Percentiles rank a stretch among this genome's conserved stretches.
Evolutionary conservation across 2,113 vertebrate species (phyloP).

Genomic region (Eretmodus cyanostictus): DNA sequence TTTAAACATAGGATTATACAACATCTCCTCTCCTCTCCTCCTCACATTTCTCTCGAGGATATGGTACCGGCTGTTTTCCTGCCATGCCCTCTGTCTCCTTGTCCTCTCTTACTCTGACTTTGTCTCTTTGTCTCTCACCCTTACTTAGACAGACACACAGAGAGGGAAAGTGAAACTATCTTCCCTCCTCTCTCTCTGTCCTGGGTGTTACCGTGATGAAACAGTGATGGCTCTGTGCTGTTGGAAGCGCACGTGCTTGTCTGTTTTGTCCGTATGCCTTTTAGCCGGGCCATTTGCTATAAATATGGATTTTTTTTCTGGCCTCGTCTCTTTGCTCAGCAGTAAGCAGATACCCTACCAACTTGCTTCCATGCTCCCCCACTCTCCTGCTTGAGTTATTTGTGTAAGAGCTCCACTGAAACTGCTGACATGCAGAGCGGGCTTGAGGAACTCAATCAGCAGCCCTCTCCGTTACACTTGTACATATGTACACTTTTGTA

Average conservation of each 20-base stretch:
- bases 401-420: constrained; percentile 5
- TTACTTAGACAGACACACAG: neutral
- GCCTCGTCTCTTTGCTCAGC: neutral
- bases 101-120: neutral
- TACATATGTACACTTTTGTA: neutral
- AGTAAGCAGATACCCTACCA: neutral
- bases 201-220: neutral
- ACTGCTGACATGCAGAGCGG: constrained; percentile 19
- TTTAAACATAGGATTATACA: neutral
- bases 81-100: constrained; percentile 15
- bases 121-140: neutral
- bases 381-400: constrained; percentile 13
- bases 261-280: neutral
- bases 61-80: neutral
- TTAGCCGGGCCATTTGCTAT: neutral
- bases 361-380: neutral
- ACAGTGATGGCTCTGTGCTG: neutral
- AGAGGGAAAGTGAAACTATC: neutral
- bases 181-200: neutral
- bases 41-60: neutral
- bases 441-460: neutral
- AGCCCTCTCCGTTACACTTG: neutral
- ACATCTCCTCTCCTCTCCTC: neutral
- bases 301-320: neutral
- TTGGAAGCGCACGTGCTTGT: neutral